Conservation (phyloP, 1,140 invertebrate genomes). For the Calliphora vicina region DNA sequence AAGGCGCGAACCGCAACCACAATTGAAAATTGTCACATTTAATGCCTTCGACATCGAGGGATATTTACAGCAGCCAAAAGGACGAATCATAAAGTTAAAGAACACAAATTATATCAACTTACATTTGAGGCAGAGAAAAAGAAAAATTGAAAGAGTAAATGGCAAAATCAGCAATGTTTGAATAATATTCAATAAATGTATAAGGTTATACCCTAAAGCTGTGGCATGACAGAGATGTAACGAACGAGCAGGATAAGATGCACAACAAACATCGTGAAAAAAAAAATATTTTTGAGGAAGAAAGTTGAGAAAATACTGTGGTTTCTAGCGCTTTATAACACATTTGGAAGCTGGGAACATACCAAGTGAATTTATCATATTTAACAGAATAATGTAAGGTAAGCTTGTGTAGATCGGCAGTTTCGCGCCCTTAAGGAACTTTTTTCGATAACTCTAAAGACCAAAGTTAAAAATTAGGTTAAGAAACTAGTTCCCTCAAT, state of each 20-base stretch:
- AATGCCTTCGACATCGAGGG: not conserved
- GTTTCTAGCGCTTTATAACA: not conserved
- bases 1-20: not conserved
- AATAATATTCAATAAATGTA: not conserved
- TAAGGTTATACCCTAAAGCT: not conserved
- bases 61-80: not conserved
- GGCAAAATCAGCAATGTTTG: conserved; percentile 9
- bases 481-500: no score
- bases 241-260: not conserved
- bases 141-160: not conserved
- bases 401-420: no score
- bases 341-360: no score
- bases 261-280: not conserved
- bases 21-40: not conserved
- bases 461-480: no score
- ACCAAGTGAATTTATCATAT: no score
- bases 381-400: no score
- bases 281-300: not conserved
- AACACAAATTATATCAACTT: not conserved
- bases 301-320: not conserved
- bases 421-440: no score
- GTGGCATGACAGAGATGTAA: not conserved
- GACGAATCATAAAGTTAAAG: not conserved
- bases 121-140: not conserved
- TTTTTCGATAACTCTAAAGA: no score